phyloP scores from a whole-genome alignment of 2,113 vertebrate genomes.

The Bubo blakistoni region DNA sequence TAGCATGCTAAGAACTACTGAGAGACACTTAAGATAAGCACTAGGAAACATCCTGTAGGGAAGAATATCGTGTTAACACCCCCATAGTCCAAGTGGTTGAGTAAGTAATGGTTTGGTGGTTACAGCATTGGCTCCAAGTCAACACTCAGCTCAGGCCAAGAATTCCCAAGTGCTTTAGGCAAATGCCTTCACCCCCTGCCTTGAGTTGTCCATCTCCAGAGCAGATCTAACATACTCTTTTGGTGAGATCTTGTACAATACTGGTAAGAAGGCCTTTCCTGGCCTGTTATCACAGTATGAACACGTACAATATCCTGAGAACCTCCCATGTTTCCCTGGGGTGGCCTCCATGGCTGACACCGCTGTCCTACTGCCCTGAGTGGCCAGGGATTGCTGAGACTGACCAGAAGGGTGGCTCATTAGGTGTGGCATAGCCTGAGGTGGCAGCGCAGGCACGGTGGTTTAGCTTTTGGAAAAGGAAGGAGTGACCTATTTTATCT shows the following conservation, averaged over 20 bases:
- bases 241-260: background rate
- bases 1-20: background rate
- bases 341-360: background rate
- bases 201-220: background rate
- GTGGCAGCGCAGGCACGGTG: background rate
- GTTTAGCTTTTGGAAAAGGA: background rate
- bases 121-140: background rate
- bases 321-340: background rate
- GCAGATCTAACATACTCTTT: background rate
- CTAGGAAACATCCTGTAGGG: background rate
- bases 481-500: background rate
- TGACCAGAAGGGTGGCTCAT: background rate
- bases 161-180: background rate
- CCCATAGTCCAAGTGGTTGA: background rate
- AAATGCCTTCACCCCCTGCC: background rate
- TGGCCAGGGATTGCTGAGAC: background rate
- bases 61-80: background rate
- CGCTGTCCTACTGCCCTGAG: background rate
- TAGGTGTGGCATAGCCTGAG: background rate
- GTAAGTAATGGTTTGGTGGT: background rate
- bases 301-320: background rate
- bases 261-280: background rate
- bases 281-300: background rate
- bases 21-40: conserved; percentile 15
- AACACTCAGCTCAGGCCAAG: background rate